Evolutionary conservation across 2,888 invertebrate species (phyloP), one percentile per base, ranked within the genome.

Genomic region (Chrysotoxum bicinctum): DNA sequence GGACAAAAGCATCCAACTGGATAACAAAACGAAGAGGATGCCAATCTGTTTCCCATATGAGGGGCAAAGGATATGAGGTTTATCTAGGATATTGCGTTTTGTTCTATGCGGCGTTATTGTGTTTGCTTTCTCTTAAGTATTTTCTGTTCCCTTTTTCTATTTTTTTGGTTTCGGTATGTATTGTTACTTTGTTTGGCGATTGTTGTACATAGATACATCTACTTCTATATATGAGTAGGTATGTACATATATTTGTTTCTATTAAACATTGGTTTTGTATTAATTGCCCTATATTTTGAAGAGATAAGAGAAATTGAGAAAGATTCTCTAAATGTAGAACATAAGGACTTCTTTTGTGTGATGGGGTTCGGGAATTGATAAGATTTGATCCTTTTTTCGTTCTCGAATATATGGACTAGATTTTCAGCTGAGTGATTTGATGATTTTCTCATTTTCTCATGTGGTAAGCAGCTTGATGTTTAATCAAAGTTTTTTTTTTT

Each of bases 101-200:
- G 76, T 85, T 80, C 76, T 73, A 58, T 75, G 56, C 69, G 80
- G 80, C 45, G 64, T 80, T 85, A 85, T 85, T 84, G 79, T 84
- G 84, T 84, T 85, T 85, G 84, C 80, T 73, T 76, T 85, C 76
- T 69, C 85, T 76, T 80, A 85, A 85, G 85, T 85, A 72, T 76
- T 62, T 80, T 70, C 75, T 72, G 72, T 76, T 76, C 26, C 60
- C 68, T 84, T 72, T 52, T 60, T 37, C 14, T 37, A 37, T 35
- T 40, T 30, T 35, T 54, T 10, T 66, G 26, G 54, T 26, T 78
- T 56, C 21, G 16, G 50, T 21, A 12, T 60, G 75, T 79, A 75
- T 79, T 79, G 80, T 76, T 76, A 73, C 74, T 85, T 72, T 85
- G 75, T 70, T 76, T 62, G 50, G 69, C 60, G 74, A 79, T 80